These are phyloP conservation scores for Pedetes capensis DNA, from an alignment of 2,113 vertebrate genomes.

Conservation along the genomic window DNA sequence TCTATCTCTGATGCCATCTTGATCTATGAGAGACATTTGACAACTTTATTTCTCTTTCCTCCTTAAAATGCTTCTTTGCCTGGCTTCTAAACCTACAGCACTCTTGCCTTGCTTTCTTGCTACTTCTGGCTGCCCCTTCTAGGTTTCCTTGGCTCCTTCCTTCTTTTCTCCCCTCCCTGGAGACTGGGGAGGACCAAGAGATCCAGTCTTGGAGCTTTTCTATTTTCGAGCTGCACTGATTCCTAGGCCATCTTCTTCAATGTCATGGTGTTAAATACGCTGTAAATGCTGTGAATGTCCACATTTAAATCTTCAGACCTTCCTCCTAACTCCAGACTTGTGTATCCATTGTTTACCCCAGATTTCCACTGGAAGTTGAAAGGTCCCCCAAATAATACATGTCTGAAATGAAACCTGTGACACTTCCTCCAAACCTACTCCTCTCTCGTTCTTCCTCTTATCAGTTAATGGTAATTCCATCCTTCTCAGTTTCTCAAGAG, in stretches of 20 bases:
- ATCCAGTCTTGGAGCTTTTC: neutral
- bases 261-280: neutral
- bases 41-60: neutral
- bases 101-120: neutral
- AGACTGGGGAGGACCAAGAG: neutral
- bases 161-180: neutral
- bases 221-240: neutral
- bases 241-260: neutral
- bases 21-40: neutral
- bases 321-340: neutral
- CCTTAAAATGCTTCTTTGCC: neutral
- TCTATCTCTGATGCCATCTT: neutral
- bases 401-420: neutral
- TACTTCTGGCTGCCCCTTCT: neutral
- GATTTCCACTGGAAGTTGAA: neutral
- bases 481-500: neutral
- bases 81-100: neutral
- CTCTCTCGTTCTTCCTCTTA: neutral
- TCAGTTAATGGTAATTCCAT: neutral
- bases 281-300: neutral
- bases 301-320: neutral
- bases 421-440: neutral
- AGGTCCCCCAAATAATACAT: neutral
- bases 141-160: neutral
- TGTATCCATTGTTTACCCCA: neutral